phyloP scores from a whole-genome alignment of 2,113 vertebrate genomes.

The Dicerorhinus sumatrensis region DNA sequence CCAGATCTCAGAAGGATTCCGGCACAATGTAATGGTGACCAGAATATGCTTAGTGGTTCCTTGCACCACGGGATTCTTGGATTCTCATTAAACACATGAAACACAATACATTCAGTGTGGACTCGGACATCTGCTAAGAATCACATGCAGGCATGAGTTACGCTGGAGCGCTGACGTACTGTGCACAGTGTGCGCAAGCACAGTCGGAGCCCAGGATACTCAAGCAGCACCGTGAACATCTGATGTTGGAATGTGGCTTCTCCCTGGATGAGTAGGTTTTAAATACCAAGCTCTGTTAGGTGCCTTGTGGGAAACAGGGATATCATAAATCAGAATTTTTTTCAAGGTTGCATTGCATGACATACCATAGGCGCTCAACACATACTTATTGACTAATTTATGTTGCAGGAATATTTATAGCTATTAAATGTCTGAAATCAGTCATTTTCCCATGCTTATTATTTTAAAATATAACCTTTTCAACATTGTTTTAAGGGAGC shows the following conservation, averaged over 20 bases:
- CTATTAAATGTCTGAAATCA: background rate
- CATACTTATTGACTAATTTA: background rate
- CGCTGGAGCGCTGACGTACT: background rate
- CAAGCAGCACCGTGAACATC: background rate
- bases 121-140: background rate
- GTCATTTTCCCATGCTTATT: background rate
- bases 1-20: background rate
- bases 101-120: fast-evolving
- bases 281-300: background rate
- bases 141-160: background rate
- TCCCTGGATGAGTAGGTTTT: background rate
- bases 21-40: background rate
- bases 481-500: conserved; percentile 8
- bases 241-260: conserved; percentile 15
- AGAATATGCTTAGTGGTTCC: background rate
- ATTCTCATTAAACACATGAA: background rate
- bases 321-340: background rate
- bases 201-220: background rate
- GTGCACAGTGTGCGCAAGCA: background rate
- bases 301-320: background rate
- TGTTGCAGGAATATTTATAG: background rate
- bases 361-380: background rate
- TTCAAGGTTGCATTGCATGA: background rate
- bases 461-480: background rate
- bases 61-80: background rate